Base-by-base conservation (phyloP, 2,113 vertebrate genomes). In the Bufo bufo region DNA sequence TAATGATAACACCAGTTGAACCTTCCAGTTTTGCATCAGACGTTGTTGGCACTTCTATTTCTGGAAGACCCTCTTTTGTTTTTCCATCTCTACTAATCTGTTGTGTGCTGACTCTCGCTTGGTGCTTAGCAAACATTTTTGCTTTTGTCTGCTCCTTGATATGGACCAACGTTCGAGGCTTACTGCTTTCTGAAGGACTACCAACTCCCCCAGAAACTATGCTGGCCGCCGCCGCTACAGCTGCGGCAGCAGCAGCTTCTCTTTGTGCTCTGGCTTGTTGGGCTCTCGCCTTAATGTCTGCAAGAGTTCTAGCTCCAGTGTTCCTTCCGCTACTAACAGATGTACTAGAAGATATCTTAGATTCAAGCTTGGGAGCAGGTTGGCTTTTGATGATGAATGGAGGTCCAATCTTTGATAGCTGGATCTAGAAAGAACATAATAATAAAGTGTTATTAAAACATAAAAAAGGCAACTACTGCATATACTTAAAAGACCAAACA, bases 331-430 rank as follows among this genome's bases (percentile, higher is more conserved):
- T 92, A 87, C 93, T 93, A 77, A 93, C 88, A 0, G 94, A 92
- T 0, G 93, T 84, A 89, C 94, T 93, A 4, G 92, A 89, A 81
- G 96, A 94, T 66, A 92, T 89, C 59, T 94, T 93, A 66, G 95
- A 93, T 91, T 96, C 96, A 52, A 95, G 90, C 89, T 96, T 96
- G 56, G 95, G 94, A 86, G 94, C 92, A 17, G 96, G 95, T 0
- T 96, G 95, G 86, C 95, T 96, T 94, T 96, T 96, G 93, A 96
- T 96, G 83, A 96, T 96, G 85, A 96, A 96, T 74, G 96, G 96
- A 14, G 95, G 95, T 65, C 96, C 96, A 82, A 96, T 94, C 93
- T 96, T 96, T 87, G 96, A 96, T 90, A 96, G 94, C 82, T 96
- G 96, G 89, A 96, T 96, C 96, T 96, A 90, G 74, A 92, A 89